Base-by-base conservation (phyloP, 2,888 invertebrate genomes). In the Apodemia duryi region DNA sequence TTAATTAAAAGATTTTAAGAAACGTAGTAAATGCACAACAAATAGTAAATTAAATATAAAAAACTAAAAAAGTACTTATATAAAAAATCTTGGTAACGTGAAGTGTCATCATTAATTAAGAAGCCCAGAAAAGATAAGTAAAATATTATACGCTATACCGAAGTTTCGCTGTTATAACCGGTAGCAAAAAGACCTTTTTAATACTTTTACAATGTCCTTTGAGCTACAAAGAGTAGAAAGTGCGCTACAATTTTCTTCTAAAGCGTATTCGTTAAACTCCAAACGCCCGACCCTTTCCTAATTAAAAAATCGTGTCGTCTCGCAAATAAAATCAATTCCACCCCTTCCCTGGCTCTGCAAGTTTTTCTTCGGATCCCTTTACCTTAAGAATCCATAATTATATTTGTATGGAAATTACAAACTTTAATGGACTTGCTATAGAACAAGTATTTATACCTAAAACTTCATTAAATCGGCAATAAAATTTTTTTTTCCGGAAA, bases 281-380 rank as follows among this genome's bases (percentile, higher is more conserved):
- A 5, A 57, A 32, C 57, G 11, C 57, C 57, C 57, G 57, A 57
- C 64, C 62, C 57, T 63, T 61, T 46, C 67, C 74, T 88, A 88
- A 88, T 89, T 86, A 86, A 91, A 90, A 91, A 91, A 89, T 86
- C 91, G 91, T 91, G 91, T 88, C 84, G 80, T 81, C 81, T 84
- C 79, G 70, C 85, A 89, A 91, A 91, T 90, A 91, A 88, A 90
- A 89, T 90, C 90, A 91, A 91, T 91, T 83, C 79, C 74, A 74
- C 78, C 77, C 78, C 57, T 32, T 71, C 68, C 71, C 61, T 62
- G 46, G 46, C 63, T 62, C 64, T 62, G 64, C 13, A 68, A 70
- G 62, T 70, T 71, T 70, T 70, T 70, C 64, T 60, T 57, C 49
- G 60, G 63, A 65, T 65, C 75, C 74, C 70, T 68, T 69, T 76